Evolutionary conservation across 2,797 vertebrate genomes (phyloP).

Genomic region (Sebastolobus altivelis): DNA sequence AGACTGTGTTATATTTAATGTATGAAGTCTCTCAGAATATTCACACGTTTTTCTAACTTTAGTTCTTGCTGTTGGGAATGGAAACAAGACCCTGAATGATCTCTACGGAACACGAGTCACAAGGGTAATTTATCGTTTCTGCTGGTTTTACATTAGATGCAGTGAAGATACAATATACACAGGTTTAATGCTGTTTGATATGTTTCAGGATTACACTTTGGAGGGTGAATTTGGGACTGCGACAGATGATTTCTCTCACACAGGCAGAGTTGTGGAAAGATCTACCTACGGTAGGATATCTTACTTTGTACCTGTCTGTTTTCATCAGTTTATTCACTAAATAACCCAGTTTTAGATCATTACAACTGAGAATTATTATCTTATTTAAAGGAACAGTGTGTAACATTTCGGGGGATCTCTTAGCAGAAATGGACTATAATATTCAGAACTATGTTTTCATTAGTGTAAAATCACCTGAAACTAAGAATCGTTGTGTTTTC

Average conservation of each 20-base stretch:
- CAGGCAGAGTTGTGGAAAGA: conserved; percentile 89
- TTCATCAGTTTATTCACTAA: neutral
- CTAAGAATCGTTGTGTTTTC: rapidly evolving
- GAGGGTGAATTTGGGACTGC: conserved; percentile 91
- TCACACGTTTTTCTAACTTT: conserved; percentile 30
- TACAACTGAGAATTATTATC: neutral
- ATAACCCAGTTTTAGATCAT: neutral
- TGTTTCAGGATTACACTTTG: conserved; percentile 90
- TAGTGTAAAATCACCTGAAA: rapidly evolving
- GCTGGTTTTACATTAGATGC: neutral
- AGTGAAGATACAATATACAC: neutral
- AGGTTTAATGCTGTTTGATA: neutral
- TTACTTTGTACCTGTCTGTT: neutral
- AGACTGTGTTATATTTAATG: neutral
- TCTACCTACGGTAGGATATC: conserved; percentile 89
- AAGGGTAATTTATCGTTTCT: conserved; percentile 82
- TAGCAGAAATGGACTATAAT: too few relatives aligned
- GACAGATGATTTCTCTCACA: conserved; percentile 90
- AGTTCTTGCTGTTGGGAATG: conserved; percentile 91
- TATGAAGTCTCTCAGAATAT: neutral
- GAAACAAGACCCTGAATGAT: conserved; percentile 85
- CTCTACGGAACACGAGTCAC: conserved; percentile 86
- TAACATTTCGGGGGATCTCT: too few relatives aligned
- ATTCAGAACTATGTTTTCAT: too few relatives aligned
- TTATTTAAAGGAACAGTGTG: neutral